Base-by-base conservation (phyloP, 2,797 vertebrate genomes). In the Pitangus sulphuratus region DNA sequence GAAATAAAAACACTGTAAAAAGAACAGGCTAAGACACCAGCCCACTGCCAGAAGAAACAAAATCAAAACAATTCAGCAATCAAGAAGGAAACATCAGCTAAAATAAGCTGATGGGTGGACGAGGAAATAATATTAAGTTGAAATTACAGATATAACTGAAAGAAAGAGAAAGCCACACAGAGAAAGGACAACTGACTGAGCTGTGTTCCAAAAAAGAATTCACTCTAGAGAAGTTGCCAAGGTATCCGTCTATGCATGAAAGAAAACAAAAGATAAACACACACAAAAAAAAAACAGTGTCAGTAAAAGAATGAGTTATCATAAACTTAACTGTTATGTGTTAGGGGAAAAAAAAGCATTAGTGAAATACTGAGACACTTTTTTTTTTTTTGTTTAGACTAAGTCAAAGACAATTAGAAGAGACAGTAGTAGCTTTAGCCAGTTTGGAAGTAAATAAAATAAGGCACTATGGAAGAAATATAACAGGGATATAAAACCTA, bases 41-140 rank as follows among this genome's bases (percentile, higher is more conserved):
- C 26, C 3, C 8, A 37, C 56, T 53, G 8, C n/a, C 56, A 68
- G 87, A 76, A 44, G 69, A 64, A 84, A 93, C 53, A 85, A 64
- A 79, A 87, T 61, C 64, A 87, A 76, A 86, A 82, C 64, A 79
- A 82, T 62, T 86, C 90, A 74, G 84, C 56, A 82, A 93, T 57
- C 71, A 74, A 94, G 85, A 94, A 96, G 95, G 83, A 97, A 97
- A 92, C 1, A 40, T 74, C 64, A 75, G 84, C 93, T 96, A 96
- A 95, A 97, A 97, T 94, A 96, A 97, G 82, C 64, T 90, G 51
- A 91, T 19, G 84, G 83, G 72, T 84, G 74, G 88, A 93, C 60
- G 39, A 91, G 84, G 94, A 97, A 97, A 94, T 60, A 94, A 90
- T 95, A 93, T 26, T 88, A 91, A 97, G 68, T 31, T 25, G 11